Base-by-base conservation (phyloP, 2,888 invertebrate genomes). In the Cataglyphis rosenhaueri region DNA sequence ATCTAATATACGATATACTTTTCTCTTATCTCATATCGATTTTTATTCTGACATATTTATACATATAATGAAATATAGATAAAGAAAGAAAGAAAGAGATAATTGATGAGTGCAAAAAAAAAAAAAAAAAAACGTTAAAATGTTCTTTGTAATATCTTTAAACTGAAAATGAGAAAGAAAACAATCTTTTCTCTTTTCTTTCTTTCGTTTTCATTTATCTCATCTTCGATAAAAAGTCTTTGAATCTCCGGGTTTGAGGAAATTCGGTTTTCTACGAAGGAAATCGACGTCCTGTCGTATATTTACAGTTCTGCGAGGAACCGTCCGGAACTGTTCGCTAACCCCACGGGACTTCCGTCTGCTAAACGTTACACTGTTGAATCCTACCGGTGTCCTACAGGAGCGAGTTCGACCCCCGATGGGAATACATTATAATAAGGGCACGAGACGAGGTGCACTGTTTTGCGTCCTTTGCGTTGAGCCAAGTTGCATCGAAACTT, bases 351-450 rank as follows among this genome's bases (percentile, higher is more conserved):
- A 89, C 87, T 87, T 89, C 85, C 87, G 84, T 83, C 83, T 82
- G 89, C 85, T 88, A 89, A 88, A 88, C 89, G 89, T 88, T 89
- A 89, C 89, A 85, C 82, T 82, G 82, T 82, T 61, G 87, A 84
- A 81, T 87, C 82, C 85, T 84, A 64, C 84, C 74, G 44, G 66
- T 55, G 44, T 75, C 61, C 48, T 81, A 61, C 52, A 86, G 81
- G 65, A 74, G 74, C 64, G 85, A 73, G 85, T 85, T 89, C 83
- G 82, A 73, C 79, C 81, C 66, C 52, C 78, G 83, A 85, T 84
- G 88, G 89, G 88, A 89, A 89, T 89, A 85, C 85, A 89, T 89
- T 88, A 87, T 88, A 89, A 89, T 89, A 89, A 85, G 84, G 87
- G 83, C 83, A 78, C 70, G 71, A 41, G 78, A 25, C 48, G 68